Base-by-base conservation (phyloP, 1,140 invertebrate genomes). In the Bombus breviceps region DNA sequence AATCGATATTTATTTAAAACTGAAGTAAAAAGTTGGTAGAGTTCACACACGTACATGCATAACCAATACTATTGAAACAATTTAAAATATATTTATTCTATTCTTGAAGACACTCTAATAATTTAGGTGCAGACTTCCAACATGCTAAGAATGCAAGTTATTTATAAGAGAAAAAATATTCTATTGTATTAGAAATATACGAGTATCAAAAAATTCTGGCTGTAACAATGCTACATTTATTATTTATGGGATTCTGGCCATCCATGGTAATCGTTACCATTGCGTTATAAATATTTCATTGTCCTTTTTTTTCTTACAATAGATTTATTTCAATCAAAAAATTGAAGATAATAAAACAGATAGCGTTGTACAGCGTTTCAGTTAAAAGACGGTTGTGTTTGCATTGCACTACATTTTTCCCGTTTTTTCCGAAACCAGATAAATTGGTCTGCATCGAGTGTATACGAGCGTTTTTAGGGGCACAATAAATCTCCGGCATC, bases 401-500 rank as follows among this genome's bases (percentile, higher is more conserved):
- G 43, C 41, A 12, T 34, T 53, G 32, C 73, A 41, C 37, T 71
- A 18, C 22, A 71, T 72, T 39, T 37, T 37, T 39, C 47, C 47
- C 22, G 9, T 28, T 59, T 59, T 34, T 68, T 41, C 18, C 37
- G 41, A 53, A 74, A 76, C 53, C 25, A 76, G n/a, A 59, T 59
- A 76, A 76, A 59, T 59, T 59, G 74, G 32, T 28, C 74, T 25
- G 74, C 28, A 59, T 57, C 47, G 74, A 76, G 53, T 18, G 34
- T 76, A 39, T 10, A 53, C 32, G 25, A 53, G 47, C 22, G 39
- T 76, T 59, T 76, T 39, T 76, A 57, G 32, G 25, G 34, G 34
- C 37, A 43, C 39, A 28, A 79, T 79, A 79, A 79, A 79, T 79
- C 39, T 79, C 59, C 25, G 37, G 39, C 28, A 43, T 41, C 57